Percentiles rank a stretch among this genome's conserved stretches.
Evolutionary conservation across 1,140 invertebrate species (phyloP).

Genomic region (Pogonomyrmex californicus): DNA sequence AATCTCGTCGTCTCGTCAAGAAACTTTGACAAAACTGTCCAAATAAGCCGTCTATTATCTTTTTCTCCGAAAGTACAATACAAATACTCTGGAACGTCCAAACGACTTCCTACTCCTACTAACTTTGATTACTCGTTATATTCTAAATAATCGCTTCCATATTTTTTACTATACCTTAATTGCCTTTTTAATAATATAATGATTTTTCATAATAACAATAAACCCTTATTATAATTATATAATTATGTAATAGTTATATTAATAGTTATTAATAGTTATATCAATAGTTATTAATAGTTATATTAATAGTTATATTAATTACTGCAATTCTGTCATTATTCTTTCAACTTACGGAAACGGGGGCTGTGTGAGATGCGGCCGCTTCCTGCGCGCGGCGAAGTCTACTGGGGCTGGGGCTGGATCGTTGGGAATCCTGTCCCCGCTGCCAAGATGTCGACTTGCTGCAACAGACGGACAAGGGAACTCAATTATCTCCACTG

Average conservation of each 20-base stretch:
- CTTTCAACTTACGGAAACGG: conserved; percentile 82
- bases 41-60: not conserved
- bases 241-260: not conserved
- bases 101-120: not conserved
- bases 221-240: not conserved
- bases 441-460: conserved; percentile 79
- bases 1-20: not conserved
- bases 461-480: conserved; percentile 70
- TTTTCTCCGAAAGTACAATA: not conserved
- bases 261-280: not conserved
- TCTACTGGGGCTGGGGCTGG: conserved; percentile 82
- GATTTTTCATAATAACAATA: conserved; percentile 10
- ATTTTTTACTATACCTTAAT: not conserved
- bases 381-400: conserved; percentile 78
- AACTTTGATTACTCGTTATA: not conserved
- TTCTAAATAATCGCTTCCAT: not conserved
- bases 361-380: conserved; percentile 82
- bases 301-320: not conserved
- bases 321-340: not conserved
- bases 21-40: not conserved
- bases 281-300: not conserved
- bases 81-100: too few relatives aligned
- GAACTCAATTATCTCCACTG: not conserved
- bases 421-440: conserved; percentile 81
- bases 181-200: not conserved